phyloP scores from a whole-genome alignment of 2,113 vertebrate species.

The Ariopsis seemanni region DNA sequence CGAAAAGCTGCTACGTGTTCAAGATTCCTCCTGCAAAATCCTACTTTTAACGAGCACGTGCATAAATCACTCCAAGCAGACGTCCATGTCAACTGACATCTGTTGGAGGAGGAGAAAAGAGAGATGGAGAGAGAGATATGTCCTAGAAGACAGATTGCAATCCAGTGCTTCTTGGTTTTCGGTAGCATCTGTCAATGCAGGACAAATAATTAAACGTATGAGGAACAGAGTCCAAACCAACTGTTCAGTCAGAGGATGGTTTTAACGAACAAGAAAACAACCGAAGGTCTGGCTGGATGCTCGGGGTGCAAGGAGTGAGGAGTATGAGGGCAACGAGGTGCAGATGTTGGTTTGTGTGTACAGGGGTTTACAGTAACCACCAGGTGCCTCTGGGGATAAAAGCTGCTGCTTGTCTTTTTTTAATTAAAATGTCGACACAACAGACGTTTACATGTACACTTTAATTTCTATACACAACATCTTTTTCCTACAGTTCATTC shows the following conservation, averaged over 20 bases:
- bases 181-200: slow-evolving; percentile 32
- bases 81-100: not conserved
- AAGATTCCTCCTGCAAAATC: not conserved
- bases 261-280: not conserved
- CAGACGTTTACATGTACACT: not conserved
- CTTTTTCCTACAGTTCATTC: too few relatives aligned
- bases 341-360: not conserved
- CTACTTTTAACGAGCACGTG: not conserved
- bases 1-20: not conserved
- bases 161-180: slow-evolving; percentile 20
- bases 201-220: slow-evolving; percentile 42
- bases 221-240: not conserved
- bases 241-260: not conserved
- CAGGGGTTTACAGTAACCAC: not conserved
- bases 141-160: slow-evolving; percentile 33
- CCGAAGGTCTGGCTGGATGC: not conserved
- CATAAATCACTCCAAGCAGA: slow-evolving; percentile 18
- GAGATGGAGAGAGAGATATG: not conserved
- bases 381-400: not conserved
- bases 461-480: not conserved
- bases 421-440: not conserved
- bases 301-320: not conserved
- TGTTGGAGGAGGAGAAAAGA: not conserved
- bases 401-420: not conserved
- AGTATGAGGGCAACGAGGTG: not conserved